phyloP scores from a whole-genome alignment of 2,888 invertebrate species.

The Ischnura elegans region DNA sequence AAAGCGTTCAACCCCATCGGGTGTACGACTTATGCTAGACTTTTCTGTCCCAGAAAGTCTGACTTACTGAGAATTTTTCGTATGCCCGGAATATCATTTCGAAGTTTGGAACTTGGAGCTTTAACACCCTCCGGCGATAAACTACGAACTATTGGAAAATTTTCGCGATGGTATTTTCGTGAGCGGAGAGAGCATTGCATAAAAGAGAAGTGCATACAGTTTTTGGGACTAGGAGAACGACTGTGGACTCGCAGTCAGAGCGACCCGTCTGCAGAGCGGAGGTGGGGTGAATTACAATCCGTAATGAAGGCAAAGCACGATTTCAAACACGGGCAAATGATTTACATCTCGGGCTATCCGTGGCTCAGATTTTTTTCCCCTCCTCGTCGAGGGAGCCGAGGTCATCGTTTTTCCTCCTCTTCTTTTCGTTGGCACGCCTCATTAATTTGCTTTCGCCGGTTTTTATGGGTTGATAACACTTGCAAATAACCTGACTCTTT shows the following conservation, averaged over 20 bases:
- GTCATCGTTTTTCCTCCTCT: background rate
- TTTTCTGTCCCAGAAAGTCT: background rate
- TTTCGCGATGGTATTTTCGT: background rate
- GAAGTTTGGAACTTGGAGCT: background rate
- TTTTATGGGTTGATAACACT: slow-evolving; percentile 17
- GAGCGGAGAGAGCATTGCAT: background rate
- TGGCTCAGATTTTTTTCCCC: background rate
- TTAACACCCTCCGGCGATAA: background rate
- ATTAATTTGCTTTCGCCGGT: background rate
- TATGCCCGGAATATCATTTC: slow-evolving; percentile 17
- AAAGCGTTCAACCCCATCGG: background rate
- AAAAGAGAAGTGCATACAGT: background rate
- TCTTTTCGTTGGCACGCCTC: background rate
- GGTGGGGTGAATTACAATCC: background rate
- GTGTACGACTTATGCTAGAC: background rate
- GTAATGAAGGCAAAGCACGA: background rate
- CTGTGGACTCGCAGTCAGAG: background rate
- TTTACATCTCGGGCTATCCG: background rate
- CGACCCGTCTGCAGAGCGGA: background rate
- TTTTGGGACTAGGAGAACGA: background rate
- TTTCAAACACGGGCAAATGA: background rate
- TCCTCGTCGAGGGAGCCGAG: background rate
- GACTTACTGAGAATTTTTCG: background rate
- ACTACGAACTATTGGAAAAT: background rate
- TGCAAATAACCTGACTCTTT: background rate